Evolutionary conservation across 2,113 vertebrate genomes (phyloP).

Genomic region (Chloroceryle aenea): DNA sequence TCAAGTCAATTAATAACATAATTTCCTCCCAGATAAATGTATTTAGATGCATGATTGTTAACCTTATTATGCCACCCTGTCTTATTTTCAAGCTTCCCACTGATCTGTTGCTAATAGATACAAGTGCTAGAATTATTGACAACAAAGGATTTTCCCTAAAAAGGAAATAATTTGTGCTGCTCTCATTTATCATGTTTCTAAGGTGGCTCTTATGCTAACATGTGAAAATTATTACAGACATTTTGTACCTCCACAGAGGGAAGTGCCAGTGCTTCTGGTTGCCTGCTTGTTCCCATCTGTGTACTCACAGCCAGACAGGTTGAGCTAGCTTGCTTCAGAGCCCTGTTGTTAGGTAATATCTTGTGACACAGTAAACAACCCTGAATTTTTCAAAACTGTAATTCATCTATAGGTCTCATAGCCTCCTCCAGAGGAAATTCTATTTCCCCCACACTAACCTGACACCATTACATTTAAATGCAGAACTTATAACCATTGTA

Average conservation of each 20-base stretch:
- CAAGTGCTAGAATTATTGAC: background rate
- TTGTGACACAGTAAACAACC: background rate
- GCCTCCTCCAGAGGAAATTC: background rate
- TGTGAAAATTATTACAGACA: background rate
- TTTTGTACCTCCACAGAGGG: background rate
- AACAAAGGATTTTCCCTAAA: background rate
- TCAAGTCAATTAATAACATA: background rate
- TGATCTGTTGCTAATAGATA: constrained; percentile 17
- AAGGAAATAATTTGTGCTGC: background rate
- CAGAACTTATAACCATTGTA: background rate
- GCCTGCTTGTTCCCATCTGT: background rate
- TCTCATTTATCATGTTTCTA: background rate
- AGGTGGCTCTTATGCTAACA: background rate
- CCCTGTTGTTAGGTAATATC: background rate
- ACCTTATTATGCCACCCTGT: background rate
- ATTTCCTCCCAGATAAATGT: background rate
- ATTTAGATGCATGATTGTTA: background rate
- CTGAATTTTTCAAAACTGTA: background rate
- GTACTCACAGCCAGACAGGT: background rate
- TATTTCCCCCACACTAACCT: background rate
- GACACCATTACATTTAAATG: background rate
- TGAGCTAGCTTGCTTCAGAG: background rate
- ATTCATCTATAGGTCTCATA: background rate
- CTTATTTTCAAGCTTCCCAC: constrained; percentile 5
- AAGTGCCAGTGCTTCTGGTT: background rate